Evolutionary conservation across 2,797 vertebrate genomes (phyloP), one percentile per base, ranked within the genome.

Genomic region (Callimico goeldii): DNA sequence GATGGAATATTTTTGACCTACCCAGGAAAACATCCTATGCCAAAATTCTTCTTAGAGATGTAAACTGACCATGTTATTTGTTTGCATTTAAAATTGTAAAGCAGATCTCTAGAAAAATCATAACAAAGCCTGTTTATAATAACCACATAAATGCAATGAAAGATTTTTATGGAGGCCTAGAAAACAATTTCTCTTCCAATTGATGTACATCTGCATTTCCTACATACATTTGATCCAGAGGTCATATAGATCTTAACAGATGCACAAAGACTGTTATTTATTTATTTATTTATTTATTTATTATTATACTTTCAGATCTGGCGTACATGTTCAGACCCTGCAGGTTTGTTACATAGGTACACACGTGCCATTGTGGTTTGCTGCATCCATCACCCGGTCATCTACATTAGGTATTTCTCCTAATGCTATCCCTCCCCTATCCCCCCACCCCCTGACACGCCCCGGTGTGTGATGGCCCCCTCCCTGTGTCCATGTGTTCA

Each of bases 1-100:
- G 64, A 92, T 61, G 81, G 52, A 90, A 93, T 94, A 58, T 93
- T 88, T 96, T 61, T 90, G 1, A 77, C 24, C 15, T 87, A 46
- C 36, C 28, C 43, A 91, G 17, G n/a, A 93, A 94, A 90, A 87
- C n/a, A 73, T 30, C 12, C 5, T 72, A 5, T 41, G 85, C 24
- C 33, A 86, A 57, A 83, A 48, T 61, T 91, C 39, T 95, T 92
- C 77, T 75, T 52, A 84, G 72, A 84, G 15, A 61, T 36, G 10
- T 55, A 85, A 94, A 94, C 36, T 80, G 39, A 83, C 7, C 33
- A 12, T 58, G 57, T 1, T 50, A 73, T 87, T 91, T 83, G 28
- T 73, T 72, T 88, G 33, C 41, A 61, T 48, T 85, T 77, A 52
- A 79, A 88, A 1, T 86, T 77, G 19, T 70, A 81, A 26, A 86